These are phyloP conservation scores for Leptothorax acervorum DNA, from an alignment of 2,888 invertebrate genomes.

Conservation along the genomic window DNA sequence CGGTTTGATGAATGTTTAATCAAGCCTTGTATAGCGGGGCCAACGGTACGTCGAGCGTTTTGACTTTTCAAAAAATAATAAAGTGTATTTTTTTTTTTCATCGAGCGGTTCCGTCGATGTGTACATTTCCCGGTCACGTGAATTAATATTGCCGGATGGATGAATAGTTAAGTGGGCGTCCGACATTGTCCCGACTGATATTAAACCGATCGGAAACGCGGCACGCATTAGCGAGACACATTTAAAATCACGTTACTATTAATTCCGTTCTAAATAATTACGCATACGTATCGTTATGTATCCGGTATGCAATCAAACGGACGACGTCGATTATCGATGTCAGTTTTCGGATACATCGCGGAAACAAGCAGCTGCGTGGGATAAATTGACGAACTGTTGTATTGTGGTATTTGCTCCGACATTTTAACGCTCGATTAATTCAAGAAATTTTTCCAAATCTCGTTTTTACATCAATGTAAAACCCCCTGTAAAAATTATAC, in stretches of 20 bases:
- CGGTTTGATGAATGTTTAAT: conserved; percentile 68
- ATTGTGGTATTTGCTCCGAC: background rate
- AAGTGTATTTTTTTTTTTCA: conserved; percentile 33
- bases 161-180: conserved; percentile 63
- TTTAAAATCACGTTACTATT: conserved; percentile 61
- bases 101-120: background rate
- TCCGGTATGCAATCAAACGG: conserved; percentile 9
- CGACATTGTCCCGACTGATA: conserved; percentile 29
- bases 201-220: conserved; percentile 48
- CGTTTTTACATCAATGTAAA: background rate
- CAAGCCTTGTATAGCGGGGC: conserved; percentile 54
- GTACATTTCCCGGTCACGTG: conserved; percentile 36
- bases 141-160: conserved; percentile 55
- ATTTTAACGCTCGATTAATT: background rate
- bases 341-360: conserved; percentile 20
- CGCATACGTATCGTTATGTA: conserved; percentile 3
- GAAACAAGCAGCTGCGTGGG: background rate
- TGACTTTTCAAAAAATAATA: conserved; percentile 54
- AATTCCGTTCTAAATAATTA: conserved; percentile 50
- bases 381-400: background rate
- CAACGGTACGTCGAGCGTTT: conserved; percentile 15
- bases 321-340: conserved; percentile 29
- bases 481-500: background rate
- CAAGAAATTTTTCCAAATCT: background rate
- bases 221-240: conserved; percentile 27